A percentile compares a stretch with the other conserved stretches of the same genome.
These are phyloP conservation scores for Cricetomys ansorgei DNA, from an alignment of 2,113 vertebrate genomes.

Conservation along the genomic window DNA sequence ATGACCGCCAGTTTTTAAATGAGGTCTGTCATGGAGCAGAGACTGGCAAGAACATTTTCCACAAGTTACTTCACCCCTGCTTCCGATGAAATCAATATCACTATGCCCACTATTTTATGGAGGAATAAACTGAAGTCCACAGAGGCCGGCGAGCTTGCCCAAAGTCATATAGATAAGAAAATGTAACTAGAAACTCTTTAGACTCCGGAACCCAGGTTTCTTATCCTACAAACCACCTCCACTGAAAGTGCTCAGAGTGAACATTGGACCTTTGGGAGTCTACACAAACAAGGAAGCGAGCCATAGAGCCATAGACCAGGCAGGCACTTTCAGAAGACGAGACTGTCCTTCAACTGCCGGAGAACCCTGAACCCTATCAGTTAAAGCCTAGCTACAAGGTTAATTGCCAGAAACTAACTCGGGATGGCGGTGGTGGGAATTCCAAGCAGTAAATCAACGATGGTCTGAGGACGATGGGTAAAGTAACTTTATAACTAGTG, in stretches of 20 bases:
- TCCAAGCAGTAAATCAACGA: not conserved
- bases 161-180: constrained; percentile 29
- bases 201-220: not conserved
- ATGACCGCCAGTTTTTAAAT: not conserved
- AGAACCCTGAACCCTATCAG: not conserved
- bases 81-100: not conserved
- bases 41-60: not conserved
- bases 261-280: constrained; percentile 21
- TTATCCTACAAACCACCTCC: constrained; percentile 23
- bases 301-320: too few species aligned
- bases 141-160: constrained; percentile 18
- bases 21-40: not conserved
- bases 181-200: constrained; percentile 20
- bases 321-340: constrained; percentile 4
- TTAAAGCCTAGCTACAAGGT: constrained; percentile 18
- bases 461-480: not conserved
- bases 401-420: constrained; percentile 51
- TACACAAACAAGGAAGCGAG: not conserved
- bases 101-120: constrained; percentile 17
- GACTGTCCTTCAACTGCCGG: not conserved
- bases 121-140: constrained; percentile 42
- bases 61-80: not conserved
- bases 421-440: not conserved
- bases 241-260: constrained; percentile 15
- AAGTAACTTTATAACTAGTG: constrained; percentile 35